A percentile compares a stretch with the other conserved stretches of the same genome.
These are phyloP conservation scores for Ornithorhynchus anatinus DNA, from an alignment of 2,113 vertebrate genomes.

Conservation along the genomic window DNA sequence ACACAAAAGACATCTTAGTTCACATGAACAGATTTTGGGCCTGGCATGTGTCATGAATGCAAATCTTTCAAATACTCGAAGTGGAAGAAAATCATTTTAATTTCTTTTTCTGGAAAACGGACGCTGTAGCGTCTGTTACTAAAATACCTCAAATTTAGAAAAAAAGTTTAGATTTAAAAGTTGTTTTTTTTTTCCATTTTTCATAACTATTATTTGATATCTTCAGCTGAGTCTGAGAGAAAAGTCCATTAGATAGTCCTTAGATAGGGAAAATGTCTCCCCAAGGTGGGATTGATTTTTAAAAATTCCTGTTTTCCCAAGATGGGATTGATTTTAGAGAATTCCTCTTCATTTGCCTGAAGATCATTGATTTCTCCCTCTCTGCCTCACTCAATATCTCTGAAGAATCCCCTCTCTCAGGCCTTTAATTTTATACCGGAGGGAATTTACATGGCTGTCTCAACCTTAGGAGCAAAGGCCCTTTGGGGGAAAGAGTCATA, in stretches of 20 bases:
- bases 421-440: no score
- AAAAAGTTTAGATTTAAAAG: neutral
- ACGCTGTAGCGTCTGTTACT: neutral
- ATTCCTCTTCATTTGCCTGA: no score
- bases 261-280: fast-evolving
- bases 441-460: no score
- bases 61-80: conserved; percentile 62
- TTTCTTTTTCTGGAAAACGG: conserved; percentile 48
- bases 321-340: no score
- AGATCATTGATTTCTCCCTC: no score
- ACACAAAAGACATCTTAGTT: conserved; percentile 57
- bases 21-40: conserved; percentile 57
- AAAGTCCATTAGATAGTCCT: fast-evolving
- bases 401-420: no score
- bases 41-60: conserved; percentile 62
- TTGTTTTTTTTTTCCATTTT: neutral
- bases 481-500: no score
- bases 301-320: no score
- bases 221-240: neutral
- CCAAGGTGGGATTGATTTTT: fast-evolving
- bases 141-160: conserved; percentile 1
- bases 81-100: conserved; percentile 33
- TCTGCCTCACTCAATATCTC: no score
- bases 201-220: neutral
- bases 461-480: no score